phyloP scores from a whole-genome alignment of 1,140 invertebrate genomes.

The Condylostylus longicornis region DNA sequence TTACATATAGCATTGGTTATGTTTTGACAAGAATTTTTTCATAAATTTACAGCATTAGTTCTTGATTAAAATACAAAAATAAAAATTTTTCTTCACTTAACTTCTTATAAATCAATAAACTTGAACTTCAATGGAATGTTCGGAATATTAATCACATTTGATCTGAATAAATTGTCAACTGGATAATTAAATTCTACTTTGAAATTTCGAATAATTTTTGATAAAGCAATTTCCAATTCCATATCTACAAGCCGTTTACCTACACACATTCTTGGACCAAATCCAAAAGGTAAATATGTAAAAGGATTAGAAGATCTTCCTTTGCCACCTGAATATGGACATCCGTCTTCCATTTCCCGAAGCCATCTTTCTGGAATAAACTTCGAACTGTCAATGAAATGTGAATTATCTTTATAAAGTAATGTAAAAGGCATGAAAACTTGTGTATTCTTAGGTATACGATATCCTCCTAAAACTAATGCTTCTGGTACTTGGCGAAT shows the following conservation, averaged over 20 bases:
- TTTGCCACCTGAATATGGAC: slow-evolving; percentile 16
- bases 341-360: slow-evolving; percentile 12
- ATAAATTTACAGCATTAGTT: no score
- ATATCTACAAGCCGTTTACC: slow-evolving; percentile 48
- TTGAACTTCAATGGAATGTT: not conserved
- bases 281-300: slow-evolving; percentile 38
- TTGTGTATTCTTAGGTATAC: slow-evolving; percentile 38
- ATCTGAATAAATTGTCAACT: not conserved
- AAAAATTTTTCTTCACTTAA: no score
- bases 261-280: slow-evolving; percentile 36
- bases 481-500: slow-evolving; percentile 33
- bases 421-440: slow-evolving; percentile 32
- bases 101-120: not conserved
- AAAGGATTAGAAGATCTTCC: slow-evolving; percentile 35
- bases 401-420: slow-evolving; percentile 26
- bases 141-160: not conserved
- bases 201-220: slow-evolving; percentile 38
- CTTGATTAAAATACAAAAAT: no score
- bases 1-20: no score
- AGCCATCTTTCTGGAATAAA: slow-evolving; percentile 41
- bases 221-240: slow-evolving; percentile 43
- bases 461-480: slow-evolving; percentile 36
- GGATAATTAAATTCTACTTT: slow-evolving; percentile 27
- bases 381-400: slow-evolving; percentile 33
- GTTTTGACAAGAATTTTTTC: no score